Percentiles rank a stretch among this genome's conserved stretches.
phyloP scores from a whole-genome alignment of 2,113 vertebrate species.

The Clupea harengus region DNA sequence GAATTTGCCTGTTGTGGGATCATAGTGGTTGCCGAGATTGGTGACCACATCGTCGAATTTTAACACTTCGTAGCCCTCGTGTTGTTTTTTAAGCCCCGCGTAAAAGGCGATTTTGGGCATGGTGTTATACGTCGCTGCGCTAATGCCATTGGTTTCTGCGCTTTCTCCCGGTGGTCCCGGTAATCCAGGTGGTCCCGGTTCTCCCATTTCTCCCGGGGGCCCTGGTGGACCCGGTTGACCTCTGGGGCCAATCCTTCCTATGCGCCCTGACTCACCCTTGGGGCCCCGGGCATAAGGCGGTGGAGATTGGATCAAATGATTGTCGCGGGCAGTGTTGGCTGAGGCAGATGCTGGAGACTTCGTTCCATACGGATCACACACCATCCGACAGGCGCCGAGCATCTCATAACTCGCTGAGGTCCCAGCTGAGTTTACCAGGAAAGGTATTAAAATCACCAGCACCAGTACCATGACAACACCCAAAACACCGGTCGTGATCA shows the following conservation, averaged over 20 bases:
- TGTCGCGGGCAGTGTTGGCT: conserved; percentile 77
- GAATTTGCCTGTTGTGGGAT: conserved; percentile 89
- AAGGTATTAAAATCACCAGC: conserved; percentile 93
- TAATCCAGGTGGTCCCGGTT: conserved; percentile 82
- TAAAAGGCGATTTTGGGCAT: conserved; percentile 96
- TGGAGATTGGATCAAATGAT: conserved; percentile 86
- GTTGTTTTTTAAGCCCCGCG: conserved; percentile 92
- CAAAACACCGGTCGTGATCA: conserved; percentile 90
- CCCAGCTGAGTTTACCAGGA: conserved; percentile 92
- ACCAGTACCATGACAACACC: conserved; percentile 94
- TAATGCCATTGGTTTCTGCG: conserved; percentile 86
- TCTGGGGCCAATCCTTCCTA: conserved; percentile 84
- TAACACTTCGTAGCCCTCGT: conserved; percentile 94
- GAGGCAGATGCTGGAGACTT: conserved; percentile 82
- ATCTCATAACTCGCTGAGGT: conserved; percentile 91
- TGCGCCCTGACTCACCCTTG: conserved; percentile 86
- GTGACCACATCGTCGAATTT: conserved; percentile 98
- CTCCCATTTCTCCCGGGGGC: conserved; percentile 82
- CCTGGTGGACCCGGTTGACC: conserved; percentile 86
- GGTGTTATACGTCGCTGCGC: conserved; percentile 93
- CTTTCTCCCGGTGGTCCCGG: conserved; percentile 77
- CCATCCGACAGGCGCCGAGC: conserved; percentile 95
- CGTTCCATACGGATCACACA: conserved; percentile 91
- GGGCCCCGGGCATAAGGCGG: conserved; percentile 93
- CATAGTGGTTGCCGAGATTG: conserved; percentile 95